These are phyloP conservation scores for Gymnocephalus cernua DNA, from an alignment of 2,113 vertebrate genomes.

Conservation along the genomic window DNA sequence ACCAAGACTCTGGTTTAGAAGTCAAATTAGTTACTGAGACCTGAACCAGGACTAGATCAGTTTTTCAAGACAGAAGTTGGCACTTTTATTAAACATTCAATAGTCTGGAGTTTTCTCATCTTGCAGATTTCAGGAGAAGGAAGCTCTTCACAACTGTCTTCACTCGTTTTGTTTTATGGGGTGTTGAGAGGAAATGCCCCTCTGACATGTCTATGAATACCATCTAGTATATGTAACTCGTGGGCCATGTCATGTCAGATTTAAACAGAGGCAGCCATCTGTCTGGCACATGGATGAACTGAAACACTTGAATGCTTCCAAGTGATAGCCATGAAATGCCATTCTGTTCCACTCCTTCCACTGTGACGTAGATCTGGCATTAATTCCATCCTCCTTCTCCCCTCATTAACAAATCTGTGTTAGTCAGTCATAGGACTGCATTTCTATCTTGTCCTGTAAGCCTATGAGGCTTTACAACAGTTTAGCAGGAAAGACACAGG, in stretches of 20 bases:
- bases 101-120: neutral
- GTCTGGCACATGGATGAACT: constrained; percentile 25
- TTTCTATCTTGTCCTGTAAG: constrained; percentile 43
- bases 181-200: neutral
- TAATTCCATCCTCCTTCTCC: constrained; percentile 26
- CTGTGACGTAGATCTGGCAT: constrained; percentile 26
- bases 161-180: neutral
- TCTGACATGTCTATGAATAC: constrained; percentile 6
- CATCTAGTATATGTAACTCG: constrained; percentile 1
- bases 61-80: neutral
- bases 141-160: neutral
- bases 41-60: neutral
- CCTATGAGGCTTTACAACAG: constrained; percentile 50
- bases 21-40: neutral
- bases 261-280: constrained; percentile 38
- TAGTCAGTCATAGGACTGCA: constrained; percentile 33
- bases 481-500: constrained; percentile 59
- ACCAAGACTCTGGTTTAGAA: neutral
- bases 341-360: constrained; percentile 23
- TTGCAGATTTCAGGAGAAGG: neutral
- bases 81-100: neutral
- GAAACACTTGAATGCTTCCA: constrained; percentile 27
- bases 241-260: constrained; percentile 16
- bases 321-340: constrained; percentile 42
- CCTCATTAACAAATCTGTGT: constrained; percentile 34